phyloP scores from a whole-genome alignment of 2,888 invertebrate genomes.

The Coecobrya sp. region DNA sequence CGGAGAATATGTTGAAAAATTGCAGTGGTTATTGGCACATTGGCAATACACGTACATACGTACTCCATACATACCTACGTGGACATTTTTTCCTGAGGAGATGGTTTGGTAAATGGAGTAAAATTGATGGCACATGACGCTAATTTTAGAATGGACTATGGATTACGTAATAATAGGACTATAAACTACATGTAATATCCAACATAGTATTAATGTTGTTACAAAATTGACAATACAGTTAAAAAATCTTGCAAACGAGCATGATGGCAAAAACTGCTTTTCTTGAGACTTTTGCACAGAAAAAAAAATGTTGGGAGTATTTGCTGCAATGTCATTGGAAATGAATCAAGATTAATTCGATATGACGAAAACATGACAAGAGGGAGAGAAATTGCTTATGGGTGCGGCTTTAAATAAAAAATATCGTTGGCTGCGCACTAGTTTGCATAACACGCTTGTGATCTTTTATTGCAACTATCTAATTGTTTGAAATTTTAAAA shows the following conservation, averaged over 20 bases:
- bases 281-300: neutral
- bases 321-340: slow-evolving; percentile 57
- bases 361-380: slow-evolving; percentile 45
- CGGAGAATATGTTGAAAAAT: slow-evolving; percentile 9
- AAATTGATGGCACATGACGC: neutral
- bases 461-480: slow-evolving; percentile 97
- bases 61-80: neutral
- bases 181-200: too few species aligned
- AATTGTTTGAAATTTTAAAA: too few species aligned
- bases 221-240: neutral
- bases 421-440: neutral
- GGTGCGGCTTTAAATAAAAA: slow-evolving; percentile 38
- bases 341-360: slow-evolving; percentile 47
- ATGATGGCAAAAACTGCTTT: neutral
- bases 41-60: too few species aligned
- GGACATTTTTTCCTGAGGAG: neutral
- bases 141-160: neutral
- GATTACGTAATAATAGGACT: neutral
- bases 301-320: slow-evolving; percentile 53
- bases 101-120: neutral
- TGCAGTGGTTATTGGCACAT: neutral
- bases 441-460: slow-evolving; percentile 92
- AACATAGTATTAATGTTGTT: too few species aligned
- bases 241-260: neutral
- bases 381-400: slow-evolving; percentile 17